Percentiles rank a stretch among this genome's conserved stretches.
Evolutionary conservation across 2,113 vertebrate genomes (phyloP).

Genomic region (Gymnocephalus cernua): DNA sequence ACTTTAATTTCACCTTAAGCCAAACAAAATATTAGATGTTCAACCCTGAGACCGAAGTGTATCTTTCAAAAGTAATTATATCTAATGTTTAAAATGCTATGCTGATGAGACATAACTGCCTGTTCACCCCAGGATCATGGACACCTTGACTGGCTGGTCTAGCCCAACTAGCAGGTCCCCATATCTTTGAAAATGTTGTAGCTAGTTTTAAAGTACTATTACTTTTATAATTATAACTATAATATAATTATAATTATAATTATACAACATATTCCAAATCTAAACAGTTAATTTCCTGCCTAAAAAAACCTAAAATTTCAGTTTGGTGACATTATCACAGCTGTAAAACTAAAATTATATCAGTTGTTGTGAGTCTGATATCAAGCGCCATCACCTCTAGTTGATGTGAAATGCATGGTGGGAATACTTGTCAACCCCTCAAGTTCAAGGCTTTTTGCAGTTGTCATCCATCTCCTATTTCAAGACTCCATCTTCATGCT

Average conservation of each 20-base stretch:
- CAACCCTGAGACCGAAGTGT: neutral
- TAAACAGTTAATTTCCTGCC: neutral
- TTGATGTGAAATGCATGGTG: neutral
- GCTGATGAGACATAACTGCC: neutral
- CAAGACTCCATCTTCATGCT: slow-evolving; percentile 30
- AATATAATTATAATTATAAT: neutral
- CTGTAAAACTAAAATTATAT: neutral
- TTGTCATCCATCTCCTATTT: slow-evolving; percentile 14
- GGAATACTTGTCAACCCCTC: neutral
- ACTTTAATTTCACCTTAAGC: neutral
- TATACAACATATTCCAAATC: neutral
- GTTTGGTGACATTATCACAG: neutral
- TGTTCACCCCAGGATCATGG: neutral
- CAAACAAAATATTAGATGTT: neutral
- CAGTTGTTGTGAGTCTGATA: neutral
- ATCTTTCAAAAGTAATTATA: neutral
- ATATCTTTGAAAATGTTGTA: neutral
- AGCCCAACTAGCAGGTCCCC: neutral
- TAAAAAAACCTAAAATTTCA: neutral
- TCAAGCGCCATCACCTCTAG: neutral
- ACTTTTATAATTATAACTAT: neutral
- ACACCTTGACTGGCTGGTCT: neutral
- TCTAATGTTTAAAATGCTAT: neutral
- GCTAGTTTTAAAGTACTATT: neutral
- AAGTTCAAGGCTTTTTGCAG: neutral